These are phyloP conservation scores for Cosmorhoe ocellata DNA, from an alignment of 2,888 invertebrate species.

Conservation along the genomic window DNA sequence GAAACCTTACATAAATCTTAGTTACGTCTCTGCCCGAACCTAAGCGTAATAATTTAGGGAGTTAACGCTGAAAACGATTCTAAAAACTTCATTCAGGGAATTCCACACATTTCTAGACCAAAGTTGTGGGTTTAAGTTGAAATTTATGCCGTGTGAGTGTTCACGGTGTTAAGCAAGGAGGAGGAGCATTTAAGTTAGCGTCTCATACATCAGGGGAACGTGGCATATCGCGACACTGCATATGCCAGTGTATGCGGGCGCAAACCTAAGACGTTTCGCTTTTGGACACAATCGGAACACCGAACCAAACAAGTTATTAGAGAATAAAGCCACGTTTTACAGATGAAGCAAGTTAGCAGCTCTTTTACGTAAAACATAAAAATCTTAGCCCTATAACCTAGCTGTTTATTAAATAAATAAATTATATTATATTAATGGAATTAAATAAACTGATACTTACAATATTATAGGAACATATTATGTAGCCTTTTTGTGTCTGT, in stretches of 20 bases:
- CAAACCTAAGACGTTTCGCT: conserved; percentile 8
- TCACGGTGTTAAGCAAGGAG: conserved; percentile 66
- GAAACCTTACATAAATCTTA: conserved; percentile 51
- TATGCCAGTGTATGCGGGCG: conserved; percentile 47
- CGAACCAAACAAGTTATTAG: neutral
- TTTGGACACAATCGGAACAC: conserved; percentile 3
- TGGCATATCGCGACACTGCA: conserved; percentile 69
- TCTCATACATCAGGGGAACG: conserved; percentile 70
- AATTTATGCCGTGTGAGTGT: conserved; percentile 72
- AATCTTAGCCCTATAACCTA: too few species aligned
- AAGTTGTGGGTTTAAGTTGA: conserved; percentile 69
- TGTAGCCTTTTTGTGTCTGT: too few species aligned
- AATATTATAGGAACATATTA: too few species aligned
- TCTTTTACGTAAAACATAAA: too few species aligned
- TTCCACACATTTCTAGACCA: conserved; percentile 65
- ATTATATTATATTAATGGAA: too few species aligned
- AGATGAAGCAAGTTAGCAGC: too few species aligned
- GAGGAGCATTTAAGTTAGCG: conserved; percentile 62
- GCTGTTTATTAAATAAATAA: too few species aligned
- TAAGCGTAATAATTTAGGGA: conserved; percentile 69
- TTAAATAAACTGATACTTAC: too few species aligned
- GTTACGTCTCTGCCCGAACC: conserved; percentile 52
- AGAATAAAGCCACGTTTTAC: too few species aligned
- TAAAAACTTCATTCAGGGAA: conserved; percentile 70
- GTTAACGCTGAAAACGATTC: conserved; percentile 63